A percentile compares a stretch with the other conserved stretches of the same genome.
Conservation (phyloP, 2,888 invertebrate genomes). For the Hirtodrosophila cameraria region DNA sequence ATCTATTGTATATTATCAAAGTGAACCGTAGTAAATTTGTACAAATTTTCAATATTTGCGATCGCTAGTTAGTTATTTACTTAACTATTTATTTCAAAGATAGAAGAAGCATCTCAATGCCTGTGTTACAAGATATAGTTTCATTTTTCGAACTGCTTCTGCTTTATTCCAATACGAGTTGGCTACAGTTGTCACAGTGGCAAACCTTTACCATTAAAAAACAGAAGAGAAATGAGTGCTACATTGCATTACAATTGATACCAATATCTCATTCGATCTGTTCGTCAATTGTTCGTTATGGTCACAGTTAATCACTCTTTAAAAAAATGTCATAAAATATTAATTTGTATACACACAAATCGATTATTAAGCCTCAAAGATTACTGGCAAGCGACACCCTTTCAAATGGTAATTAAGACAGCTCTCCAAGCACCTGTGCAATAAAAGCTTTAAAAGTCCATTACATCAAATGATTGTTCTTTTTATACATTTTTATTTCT, state of each 20-base stretch:
- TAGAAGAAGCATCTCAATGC: too few relatives aligned
- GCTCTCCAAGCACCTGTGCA: constrained; percentile 17
- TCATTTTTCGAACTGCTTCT: too few relatives aligned
- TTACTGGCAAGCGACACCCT: neutral
- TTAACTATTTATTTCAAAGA: too few relatives aligned
- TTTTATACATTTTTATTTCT: too few relatives aligned
- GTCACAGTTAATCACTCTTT: constrained; percentile 1
- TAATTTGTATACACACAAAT: constrained; percentile 37
- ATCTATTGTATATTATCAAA: too few relatives aligned
- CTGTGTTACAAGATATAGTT: too few relatives aligned
- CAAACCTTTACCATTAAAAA: neutral
- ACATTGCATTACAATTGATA: constrained; percentile 5
- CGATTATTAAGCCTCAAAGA: constrained; percentile 41
- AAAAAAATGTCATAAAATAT: constrained; percentile 42
- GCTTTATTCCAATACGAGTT: too few relatives aligned
- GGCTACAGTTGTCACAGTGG: too few relatives aligned
- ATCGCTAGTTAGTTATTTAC: too few relatives aligned
- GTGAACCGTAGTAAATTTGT: too few relatives aligned
- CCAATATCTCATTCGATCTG: neutral
- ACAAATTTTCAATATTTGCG: too few relatives aligned
- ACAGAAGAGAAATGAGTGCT: neutral
- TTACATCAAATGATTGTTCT: too few relatives aligned
- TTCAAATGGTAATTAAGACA: constrained; percentile 41
- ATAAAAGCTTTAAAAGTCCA: constrained; percentile 17
- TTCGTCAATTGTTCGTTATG: neutral